phyloP scores from a whole-genome alignment of 2,888 invertebrate species.

The Pseudeuparius sepicola region DNA sequence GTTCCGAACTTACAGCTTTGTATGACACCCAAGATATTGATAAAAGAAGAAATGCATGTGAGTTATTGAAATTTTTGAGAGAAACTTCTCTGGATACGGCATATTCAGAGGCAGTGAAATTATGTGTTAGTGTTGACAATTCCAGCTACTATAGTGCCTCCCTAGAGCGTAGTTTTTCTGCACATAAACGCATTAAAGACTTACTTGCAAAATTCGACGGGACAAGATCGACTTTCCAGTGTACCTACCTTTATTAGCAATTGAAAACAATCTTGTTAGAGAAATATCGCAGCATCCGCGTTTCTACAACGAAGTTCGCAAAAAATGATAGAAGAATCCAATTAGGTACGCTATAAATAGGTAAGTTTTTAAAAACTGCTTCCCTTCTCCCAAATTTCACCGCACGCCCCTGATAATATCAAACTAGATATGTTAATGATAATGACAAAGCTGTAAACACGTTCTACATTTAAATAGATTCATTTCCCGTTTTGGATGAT shows the following conservation, averaged over 20 bases:
- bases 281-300: conserved; percentile 6
- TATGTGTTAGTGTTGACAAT: conserved; percentile 15
- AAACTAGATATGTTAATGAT: too few species aligned
- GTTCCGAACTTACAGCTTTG: conserved; percentile 6
- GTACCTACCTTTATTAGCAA: conserved; percentile 8
- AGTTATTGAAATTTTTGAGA: conserved; percentile 8
- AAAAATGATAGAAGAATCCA: conserved; percentile 17
- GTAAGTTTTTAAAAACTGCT: conserved; percentile 3
- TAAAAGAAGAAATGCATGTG: neutral
- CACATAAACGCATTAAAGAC: conserved; percentile 9
- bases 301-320: conserved; percentile 17
- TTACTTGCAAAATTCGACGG: conserved; percentile 11
- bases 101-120: conserved; percentile 5
- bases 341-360: conserved; percentile 15
- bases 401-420: neutral
- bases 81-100: neutral
- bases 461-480: too few species aligned
- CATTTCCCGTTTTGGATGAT: too few species aligned
- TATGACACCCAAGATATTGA: conserved; percentile 1
- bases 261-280: conserved; percentile 7
- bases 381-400: too few species aligned
- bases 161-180: conserved; percentile 10
- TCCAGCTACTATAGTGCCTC: conserved; percentile 15
- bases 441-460: too few species aligned
- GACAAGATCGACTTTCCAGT: conserved; percentile 6